Evolutionary conservation across 2,888 invertebrate species (phyloP), one percentile per base, ranked within the genome.

Genomic region (Notodonta dromedarius): DNA sequence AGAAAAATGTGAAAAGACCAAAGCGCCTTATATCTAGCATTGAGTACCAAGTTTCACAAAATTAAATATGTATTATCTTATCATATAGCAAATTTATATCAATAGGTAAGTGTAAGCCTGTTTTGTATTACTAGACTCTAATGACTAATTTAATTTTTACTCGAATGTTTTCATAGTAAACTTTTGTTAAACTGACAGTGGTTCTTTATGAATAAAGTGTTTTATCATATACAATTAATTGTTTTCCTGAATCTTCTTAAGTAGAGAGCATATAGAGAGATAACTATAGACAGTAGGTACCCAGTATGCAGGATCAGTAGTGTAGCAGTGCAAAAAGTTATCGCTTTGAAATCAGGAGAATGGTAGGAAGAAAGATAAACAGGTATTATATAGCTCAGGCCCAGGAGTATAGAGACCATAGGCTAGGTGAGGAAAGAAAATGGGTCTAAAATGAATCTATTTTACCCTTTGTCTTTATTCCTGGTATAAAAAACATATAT

Each of bases 1-100:
- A 94, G 95, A 84, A 96, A 89, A 86, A 78, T 88, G 77, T 91
- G 79, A 85, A 71, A 70, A 67, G 72, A 81, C 80, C 83, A 82
- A 79, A 73, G 68, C 80, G 78, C 80, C 78, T 82, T 83, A 86
- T 74, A 66, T 77, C 67, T 62, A 71, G 62, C 59, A 69, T 69
- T 73, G 71, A 76, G 72, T 80, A 83, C 75, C 74, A 81, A 82
- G 70, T 74, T 73, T 76, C 65, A 63, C 76, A 71, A 70, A 73
- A 71, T 71, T 67, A 14, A 65, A 68, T 65, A 62, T 59, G 62
- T 66, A 61, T 68, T 70, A 70, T 77, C 71, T 68, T 70, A 70
- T 77, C 71, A 70, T 67, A 74, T 74, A 74, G 64, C 55, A 67
- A 75, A 80, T 67, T 35, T 74, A 71, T 85, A 83, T 80, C 76